Conservation (phyloP, 1,140 invertebrate genomes). For the Drosophila cardini region DNA sequence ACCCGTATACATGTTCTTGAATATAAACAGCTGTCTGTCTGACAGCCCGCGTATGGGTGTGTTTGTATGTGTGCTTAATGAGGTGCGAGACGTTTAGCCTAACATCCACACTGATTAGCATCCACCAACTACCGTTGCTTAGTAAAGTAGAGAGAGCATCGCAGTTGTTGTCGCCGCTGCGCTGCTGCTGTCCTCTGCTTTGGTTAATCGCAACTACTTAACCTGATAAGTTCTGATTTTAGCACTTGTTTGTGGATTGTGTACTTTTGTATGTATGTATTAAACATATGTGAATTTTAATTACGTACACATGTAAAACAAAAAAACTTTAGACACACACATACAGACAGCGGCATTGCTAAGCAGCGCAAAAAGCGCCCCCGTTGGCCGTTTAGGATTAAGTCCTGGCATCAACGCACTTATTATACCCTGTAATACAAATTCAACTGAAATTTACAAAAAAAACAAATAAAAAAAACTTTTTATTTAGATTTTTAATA, state of each 20-base stretch:
- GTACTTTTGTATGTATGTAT: conserved; percentile 2
- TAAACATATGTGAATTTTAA: conserved; percentile 14
- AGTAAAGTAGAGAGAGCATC: no score
- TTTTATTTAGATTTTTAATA: no score
- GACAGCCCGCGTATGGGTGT: not conserved
- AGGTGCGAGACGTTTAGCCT: conserved; percentile 24
- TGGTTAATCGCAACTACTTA: conserved; percentile 18
- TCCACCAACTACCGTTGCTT: conserved; percentile 28
- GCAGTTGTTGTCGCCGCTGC: not conserved
- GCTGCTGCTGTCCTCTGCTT: not conserved
- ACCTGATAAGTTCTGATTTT: conserved; percentile 11
- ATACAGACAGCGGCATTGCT: conserved; percentile 7
- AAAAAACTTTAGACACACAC: conserved; percentile 7
- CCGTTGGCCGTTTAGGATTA: conserved; percentile 24
- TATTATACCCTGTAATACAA: conserved; percentile 3
- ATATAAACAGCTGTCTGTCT: not conserved
- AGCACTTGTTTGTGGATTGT: conserved; percentile 30
- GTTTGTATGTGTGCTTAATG: conserved; percentile 6
- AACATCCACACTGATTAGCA: conserved; percentile 27
- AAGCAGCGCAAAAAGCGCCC: conserved; percentile 25
- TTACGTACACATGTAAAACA: conserved; percentile 7
- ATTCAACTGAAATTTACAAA: no score
- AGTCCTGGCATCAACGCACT: not conserved
- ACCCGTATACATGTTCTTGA: not conserved
- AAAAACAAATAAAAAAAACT: no score